Evolutionary conservation across 2,797 vertebrate genomes (phyloP), one percentile per base, ranked within the genome.

Genomic region (Labroides dimidiatus): DNA sequence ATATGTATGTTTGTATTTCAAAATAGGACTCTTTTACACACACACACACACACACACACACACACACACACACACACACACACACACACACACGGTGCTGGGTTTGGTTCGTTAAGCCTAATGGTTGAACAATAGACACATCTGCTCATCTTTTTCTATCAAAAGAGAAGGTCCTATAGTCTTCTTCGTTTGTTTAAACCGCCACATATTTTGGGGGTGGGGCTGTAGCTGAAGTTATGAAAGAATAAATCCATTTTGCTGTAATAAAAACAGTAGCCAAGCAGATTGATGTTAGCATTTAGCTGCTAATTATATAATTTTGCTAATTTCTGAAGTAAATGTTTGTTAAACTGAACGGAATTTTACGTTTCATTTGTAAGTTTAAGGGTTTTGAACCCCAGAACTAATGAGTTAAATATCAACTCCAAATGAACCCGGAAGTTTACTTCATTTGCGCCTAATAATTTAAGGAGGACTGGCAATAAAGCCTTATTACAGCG

Each of bases 101-200:
- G 90, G 93, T 93, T 93, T 90, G 91, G 94, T 94, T 94, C 93
- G 88, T 96, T 96, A 96, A 95, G 94, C 93, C 93, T 95, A 94
- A 94, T 92, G 91, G 88, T 80, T 77, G 90, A 95, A 97, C 96
- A 97, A 97, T 95, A 91, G 95, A 90, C 95, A 96, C 96, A 96
- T 96, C 95, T 97, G 96, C 93, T 95, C 94, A 92, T 92, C 86
- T 88, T 89, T 86, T 88, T 89, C 84, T 82, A 84, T 90, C 90
- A 87, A 89, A 92, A 83, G 87, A 88, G 63, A 91, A 90, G 87
- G 84, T 92, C 90, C 74, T 58, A 74, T 78, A 72, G 69, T 84
- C 82, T 66, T 58, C 69, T 78, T 71, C 57, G 80, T 91, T 90
- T 90, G 76, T 86, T 89, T 90, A 93, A 93, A 92, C 91, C 82